These are phyloP conservation scores for Oreochromis niloticus DNA, from an alignment of 2,113 vertebrate genomes.

Conservation along the genomic window DNA sequence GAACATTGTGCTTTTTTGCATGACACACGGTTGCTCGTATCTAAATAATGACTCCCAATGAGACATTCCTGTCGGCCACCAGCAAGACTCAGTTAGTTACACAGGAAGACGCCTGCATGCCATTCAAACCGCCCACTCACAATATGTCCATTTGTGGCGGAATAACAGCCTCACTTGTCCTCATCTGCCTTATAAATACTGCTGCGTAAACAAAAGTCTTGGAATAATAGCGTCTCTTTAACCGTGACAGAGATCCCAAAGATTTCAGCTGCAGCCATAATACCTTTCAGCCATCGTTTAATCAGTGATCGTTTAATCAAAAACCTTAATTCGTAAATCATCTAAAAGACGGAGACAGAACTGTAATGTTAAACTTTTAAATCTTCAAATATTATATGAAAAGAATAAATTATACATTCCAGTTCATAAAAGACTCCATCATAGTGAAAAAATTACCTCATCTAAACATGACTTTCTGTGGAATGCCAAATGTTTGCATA, in stretches of 20 bases:
- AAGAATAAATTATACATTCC: neutral
- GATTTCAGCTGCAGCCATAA: neutral
- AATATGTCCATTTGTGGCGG: constrained; percentile 19
- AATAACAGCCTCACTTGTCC: constrained; percentile 22
- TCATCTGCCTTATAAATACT: constrained; percentile 15
- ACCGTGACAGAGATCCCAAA: neutral
- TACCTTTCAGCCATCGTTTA: neutral
- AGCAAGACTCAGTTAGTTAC: constrained; percentile 25
- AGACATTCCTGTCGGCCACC: constrained; percentile 28
- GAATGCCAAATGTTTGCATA: neutral
- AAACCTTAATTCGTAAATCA: neutral
- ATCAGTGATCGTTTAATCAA: neutral
- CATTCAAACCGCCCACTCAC: constrained; percentile 25
- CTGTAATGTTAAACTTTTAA: neutral
- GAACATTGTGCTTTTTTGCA: neutral
- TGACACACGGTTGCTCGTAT: neutral
- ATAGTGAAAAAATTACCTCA: neutral
- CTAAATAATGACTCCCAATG: neutral
- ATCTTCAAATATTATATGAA: neutral
- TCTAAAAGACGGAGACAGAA: neutral
- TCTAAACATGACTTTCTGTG: neutral
- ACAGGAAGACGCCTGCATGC: constrained; percentile 39
- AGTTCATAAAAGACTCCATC: neutral
- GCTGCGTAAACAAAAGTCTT: neutral
- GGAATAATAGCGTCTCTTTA: neutral